A percentile compares a stretch with the other conserved stretches of the same genome.
Conservation (phyloP, 2,113 vertebrate species). For the Prunella himalayana region DNA sequence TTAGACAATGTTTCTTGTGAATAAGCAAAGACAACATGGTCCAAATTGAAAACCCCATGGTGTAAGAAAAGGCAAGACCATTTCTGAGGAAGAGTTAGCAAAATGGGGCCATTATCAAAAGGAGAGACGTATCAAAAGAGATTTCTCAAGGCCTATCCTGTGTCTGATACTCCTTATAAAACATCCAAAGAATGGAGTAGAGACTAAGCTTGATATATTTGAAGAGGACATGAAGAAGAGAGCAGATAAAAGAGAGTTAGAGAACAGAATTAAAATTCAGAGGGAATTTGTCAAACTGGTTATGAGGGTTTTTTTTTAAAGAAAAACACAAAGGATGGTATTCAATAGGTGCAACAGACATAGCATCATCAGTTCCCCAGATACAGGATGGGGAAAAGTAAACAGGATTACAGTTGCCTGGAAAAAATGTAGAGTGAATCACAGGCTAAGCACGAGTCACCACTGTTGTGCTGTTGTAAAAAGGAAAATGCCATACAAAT, state of each 20-base stretch:
- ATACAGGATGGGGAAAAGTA: conserved; percentile 37
- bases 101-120: neutral
- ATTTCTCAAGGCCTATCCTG: neutral
- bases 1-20: neutral
- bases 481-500: neutral
- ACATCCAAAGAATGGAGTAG: neutral
- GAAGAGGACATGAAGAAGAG: neutral
- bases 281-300: neutral
- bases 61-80: neutral
- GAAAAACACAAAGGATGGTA: neutral
- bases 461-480: neutral
- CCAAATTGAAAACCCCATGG: neutral
- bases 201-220: neutral
- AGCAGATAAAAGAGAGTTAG: neutral
- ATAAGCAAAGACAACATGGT: neutral
- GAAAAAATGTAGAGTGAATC: conserved; percentile 29
- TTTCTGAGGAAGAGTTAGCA: neutral
- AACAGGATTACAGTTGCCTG: conserved; percentile 29
- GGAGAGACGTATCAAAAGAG: neutral
- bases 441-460: neutral
- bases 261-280: neutral
- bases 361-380: neutral
- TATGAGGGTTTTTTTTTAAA: neutral
- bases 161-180: neutral
- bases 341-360: neutral